phyloP scores from a whole-genome alignment of 2,797 vertebrate genomes.

The Limosa lapponica region DNA sequence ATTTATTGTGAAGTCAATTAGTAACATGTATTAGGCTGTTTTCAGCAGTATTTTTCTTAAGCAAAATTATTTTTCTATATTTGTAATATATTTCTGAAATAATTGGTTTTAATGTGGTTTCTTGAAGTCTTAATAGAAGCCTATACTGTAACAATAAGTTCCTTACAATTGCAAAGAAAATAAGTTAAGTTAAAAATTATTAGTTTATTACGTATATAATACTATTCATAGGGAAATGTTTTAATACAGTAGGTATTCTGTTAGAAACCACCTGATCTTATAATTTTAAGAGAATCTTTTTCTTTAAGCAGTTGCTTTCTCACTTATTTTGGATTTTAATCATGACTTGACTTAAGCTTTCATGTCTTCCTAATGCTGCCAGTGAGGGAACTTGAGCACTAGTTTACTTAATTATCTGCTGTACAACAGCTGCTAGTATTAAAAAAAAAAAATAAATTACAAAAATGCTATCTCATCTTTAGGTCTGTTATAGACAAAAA shows the following conservation, averaged over 20 bases:
- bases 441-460: not conserved
- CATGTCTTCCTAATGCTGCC: slow-evolving; percentile 70
- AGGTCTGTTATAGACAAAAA: slow-evolving; percentile 72
- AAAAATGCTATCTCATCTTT: slow-evolving; percentile 85
- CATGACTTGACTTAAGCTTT: slow-evolving; percentile 65
- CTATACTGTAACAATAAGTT: not conserved
- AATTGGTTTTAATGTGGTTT: not conserved
- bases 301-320: slow-evolving; percentile 42
- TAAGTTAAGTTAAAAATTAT: not conserved
- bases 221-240: not conserved
- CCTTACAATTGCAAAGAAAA: not conserved
- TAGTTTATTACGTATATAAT: not conserved
- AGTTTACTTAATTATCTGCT: slow-evolving; percentile 79
- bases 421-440: slow-evolving; percentile 88
- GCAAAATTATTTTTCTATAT: not conserved
- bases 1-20: not conserved
- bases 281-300: slow-evolving; percentile 16
- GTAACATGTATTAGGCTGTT: not conserved
- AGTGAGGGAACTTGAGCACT: slow-evolving; percentile 73
- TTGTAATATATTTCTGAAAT: not conserved
- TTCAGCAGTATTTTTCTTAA: not conserved
- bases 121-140: not conserved
- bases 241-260: slow-evolving; percentile 25
- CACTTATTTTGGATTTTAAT: slow-evolving; percentile 71
- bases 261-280: not conserved